Base-by-base conservation (phyloP, 2,113 vertebrate species). In the human region DNA sequence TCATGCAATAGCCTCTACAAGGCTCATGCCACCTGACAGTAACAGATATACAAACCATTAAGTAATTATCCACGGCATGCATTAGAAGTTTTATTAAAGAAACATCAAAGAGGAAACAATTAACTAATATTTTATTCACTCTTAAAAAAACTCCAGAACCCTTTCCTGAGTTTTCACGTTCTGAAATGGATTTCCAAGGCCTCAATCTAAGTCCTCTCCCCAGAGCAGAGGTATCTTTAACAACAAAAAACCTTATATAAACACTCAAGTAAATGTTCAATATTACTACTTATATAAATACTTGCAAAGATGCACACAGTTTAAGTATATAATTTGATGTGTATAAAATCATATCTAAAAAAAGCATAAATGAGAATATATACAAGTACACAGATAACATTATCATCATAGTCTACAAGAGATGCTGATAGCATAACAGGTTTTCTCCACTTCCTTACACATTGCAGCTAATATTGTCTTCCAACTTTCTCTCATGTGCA, bases 1-100 rank as follows among this genome's bases (percentile, higher is more conserved):
- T 96, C 97, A 98, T 98, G 98, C 97, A 91, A 78, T 52, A 59
- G 85, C 66, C 94, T 81, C 81, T 73, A 93, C 81, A 91, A 97
- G 97, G 82, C 73, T 96, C 97, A 97, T 90, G 95, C 88, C 92
- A 95, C 82, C 82, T 94, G 91, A 90, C 79, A 89, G 79, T 68
- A 80, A 95, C 64, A 97, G 80, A 90, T 89, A 96, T 2, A 94
- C 86, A 97, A 89, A 91, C 97, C 93, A 93, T 82, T 96, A 95
- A 93, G 89, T 89, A 83, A 96, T 91, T 70, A 90, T 79, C 50
- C 66, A 95, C 81, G 96, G 70, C 98, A 97, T 97, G 97, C 97
- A 40, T 86, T 87, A 93, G 80, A 95, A 72, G 55, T 95, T 96
- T 93, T 91, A 93, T 90, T 97, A 89, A 89, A 90, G 89, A 57